Percentiles rank a stretch among this genome's conserved stretches.
Conservation (phyloP, 2,888 invertebrate species). For the Aproaerema taeniolella region DNA sequence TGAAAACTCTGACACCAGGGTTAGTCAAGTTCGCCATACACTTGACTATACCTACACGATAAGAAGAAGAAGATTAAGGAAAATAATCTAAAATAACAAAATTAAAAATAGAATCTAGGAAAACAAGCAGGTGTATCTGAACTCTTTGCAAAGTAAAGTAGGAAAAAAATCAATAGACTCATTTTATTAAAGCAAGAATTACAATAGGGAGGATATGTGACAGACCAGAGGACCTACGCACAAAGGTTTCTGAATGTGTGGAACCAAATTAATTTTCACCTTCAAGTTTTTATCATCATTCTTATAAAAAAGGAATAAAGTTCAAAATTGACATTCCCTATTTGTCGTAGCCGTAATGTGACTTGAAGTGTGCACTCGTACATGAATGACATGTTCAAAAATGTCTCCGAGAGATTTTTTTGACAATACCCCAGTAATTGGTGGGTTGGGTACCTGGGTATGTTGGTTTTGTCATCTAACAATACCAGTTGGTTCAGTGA, state of each 20-base stretch:
- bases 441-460: slow-evolving; percentile 76
- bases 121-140: slow-evolving; percentile 58
- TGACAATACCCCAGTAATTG: slow-evolving; percentile 66
- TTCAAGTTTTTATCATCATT: slow-evolving; percentile 1
- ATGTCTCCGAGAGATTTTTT: slow-evolving; percentile 70
- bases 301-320: slow-evolving; percentile 23
- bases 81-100: too few species aligned
- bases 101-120: too few species aligned
- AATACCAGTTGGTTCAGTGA: slow-evolving; percentile 50
- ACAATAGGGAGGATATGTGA: slow-evolving; percentile 74
- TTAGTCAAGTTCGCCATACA: too few species aligned
- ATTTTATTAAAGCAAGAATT: slow-evolving; percentile 55
- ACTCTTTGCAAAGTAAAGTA: slow-evolving; percentile 52
- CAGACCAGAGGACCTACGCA: slow-evolving; percentile 64
- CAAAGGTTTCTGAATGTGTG: slow-evolving; percentile 59
- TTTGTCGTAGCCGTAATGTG: slow-evolving; percentile 7
- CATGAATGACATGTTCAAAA: slow-evolving; percentile 70
- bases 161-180: slow-evolving; percentile 49
- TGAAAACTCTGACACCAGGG: too few species aligned
- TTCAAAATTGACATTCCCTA: slow-evolving; percentile 23
- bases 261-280: slow-evolving; percentile 25
- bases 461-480: slow-evolving; percentile 62
- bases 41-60: too few species aligned
- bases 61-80: too few species aligned
- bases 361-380: slow-evolving; percentile 24